Percentiles rank a stretch among this genome's conserved stretches.
phyloP scores from a whole-genome alignment of 92 coral and sea anemone species.

The Paramuricea clavata region DNA sequence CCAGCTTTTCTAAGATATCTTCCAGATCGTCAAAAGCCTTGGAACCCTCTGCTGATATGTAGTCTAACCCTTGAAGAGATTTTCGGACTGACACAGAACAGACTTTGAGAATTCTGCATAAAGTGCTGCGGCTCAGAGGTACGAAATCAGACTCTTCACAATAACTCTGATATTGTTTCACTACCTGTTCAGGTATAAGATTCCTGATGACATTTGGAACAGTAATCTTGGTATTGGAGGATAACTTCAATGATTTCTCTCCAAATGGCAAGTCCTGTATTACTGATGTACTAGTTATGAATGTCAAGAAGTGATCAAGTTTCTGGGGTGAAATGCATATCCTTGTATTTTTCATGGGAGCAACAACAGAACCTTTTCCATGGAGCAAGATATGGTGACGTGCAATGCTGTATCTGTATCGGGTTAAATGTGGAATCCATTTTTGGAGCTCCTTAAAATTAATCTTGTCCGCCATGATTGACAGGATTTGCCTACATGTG shows the following conservation, averaged over 20 bases:
- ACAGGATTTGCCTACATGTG: slow-evolving; percentile 51
- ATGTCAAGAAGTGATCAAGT: slow-evolving; percentile 63
- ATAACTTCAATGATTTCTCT: slow-evolving; percentile 53
- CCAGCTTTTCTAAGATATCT: slow-evolving; percentile 56
- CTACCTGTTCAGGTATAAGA: slow-evolving; percentile 61
- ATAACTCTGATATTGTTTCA: slow-evolving; percentile 61
- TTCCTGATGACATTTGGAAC: slow-evolving; percentile 62
- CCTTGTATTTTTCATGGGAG: slow-evolving; percentile 29
- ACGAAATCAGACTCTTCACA: slow-evolving; percentile 62
- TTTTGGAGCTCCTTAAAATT: slow-evolving; percentile 40
- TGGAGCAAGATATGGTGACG: slow-evolving; percentile 58
- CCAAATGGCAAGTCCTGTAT: slow-evolving; percentile 72
- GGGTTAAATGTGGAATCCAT: slow-evolving; percentile 56
- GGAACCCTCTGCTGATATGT: slow-evolving; percentile 59
- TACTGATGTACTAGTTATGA: slow-evolving; percentile 63
- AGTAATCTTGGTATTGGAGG: slow-evolving; percentile 20
- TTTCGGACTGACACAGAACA: slow-evolving; percentile 68
- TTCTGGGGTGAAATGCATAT: slow-evolving; percentile 26
- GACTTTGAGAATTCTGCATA: slow-evolving; percentile 55
- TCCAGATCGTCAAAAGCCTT: slow-evolving; percentile 62
- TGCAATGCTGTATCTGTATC: slow-evolving; percentile 65
- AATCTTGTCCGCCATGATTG: slow-evolving; percentile 64
- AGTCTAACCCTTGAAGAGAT: slow-evolving; percentile 64
- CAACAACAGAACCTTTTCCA: slow-evolving; percentile 49
- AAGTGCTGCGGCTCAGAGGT: slow-evolving; percentile 61